Base-by-base conservation (phyloP, 2,797 vertebrate genomes). In the Lagodon rhomboides region DNA sequence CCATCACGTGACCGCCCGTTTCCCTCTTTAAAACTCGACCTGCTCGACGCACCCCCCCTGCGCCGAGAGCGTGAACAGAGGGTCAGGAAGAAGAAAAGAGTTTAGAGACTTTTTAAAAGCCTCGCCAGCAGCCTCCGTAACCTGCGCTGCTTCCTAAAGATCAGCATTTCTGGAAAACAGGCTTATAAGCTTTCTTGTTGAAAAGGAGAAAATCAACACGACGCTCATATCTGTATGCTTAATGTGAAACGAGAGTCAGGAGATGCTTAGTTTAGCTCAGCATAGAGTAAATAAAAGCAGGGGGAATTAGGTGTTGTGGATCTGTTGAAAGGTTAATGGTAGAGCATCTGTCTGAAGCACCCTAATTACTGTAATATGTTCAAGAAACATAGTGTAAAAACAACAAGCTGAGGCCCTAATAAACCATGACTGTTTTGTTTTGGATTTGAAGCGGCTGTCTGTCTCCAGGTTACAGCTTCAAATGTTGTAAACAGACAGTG, bases 1-100 rank as follows among this genome's bases (percentile, higher is more conserved):
- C 66, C 59, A 64, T 43, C 23, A 56, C 53, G 25, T 73, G 64
- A 80, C 77, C 78, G 79, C 41, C 60, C 64, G 50, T 58, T 75
- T 79, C 59, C 18, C 43, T n/a, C 11, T 59, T 50, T 44, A 75
- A 75, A 79, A 80, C 30, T 34, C 55, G 23, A 4, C 11, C 15
- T 34, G 64, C 41, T 44, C 13, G 25, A n/a, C 9, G 25, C n/a
- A n/a, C n/a, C n/a, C n/a, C 41, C 20, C 5, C 3, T 38, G 50
- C 51, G 20, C 47, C 12, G 18, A 20, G n/a, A 16, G 25, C 10
- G 53, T 55, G n/a, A 53, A 43, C 47, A 16, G n/a, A 25, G 50
- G 41, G 66, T 54, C 67, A 49, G 47, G 50, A 77, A 62, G 68
- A 46, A 22, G 25, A 67, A 62, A 62, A 30, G 25, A 60, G 60